Evolutionary conservation across 1,140 invertebrate species (phyloP).

Genomic region (Harlomillsia oculata): DNA sequence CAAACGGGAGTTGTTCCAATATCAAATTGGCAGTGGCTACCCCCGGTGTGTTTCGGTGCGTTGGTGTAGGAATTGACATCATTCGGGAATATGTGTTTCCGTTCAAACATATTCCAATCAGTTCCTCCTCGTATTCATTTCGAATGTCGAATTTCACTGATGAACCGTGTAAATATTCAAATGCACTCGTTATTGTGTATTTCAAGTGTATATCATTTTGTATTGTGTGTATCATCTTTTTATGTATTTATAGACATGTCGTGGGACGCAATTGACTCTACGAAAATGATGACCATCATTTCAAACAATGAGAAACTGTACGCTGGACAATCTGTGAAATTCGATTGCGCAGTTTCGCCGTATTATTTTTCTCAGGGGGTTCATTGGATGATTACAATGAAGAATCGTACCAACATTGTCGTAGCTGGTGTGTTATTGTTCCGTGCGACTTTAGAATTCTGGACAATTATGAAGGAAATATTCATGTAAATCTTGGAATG

Average conservation of each 20-base stretch:
- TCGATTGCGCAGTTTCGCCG: slow-evolving; percentile 6
- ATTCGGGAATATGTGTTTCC: slow-evolving; percentile 26
- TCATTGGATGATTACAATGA: slow-evolving; percentile 7
- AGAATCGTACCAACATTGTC: slow-evolving; percentile 7
- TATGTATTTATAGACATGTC: no score
- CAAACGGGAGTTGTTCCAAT: slow-evolving; percentile 13
- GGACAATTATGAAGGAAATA: not conserved
- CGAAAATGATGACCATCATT: slow-evolving; percentile 10
- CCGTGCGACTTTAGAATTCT: not conserved
- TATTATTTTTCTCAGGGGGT: slow-evolving; percentile 20
- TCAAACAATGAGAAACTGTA: slow-evolving; percentile 1
- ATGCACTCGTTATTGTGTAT: no score
- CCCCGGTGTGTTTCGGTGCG: slow-evolving; percentile 22
- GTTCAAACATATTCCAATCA: no score
- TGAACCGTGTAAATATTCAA: no score
- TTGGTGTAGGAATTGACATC: slow-evolving; percentile 23
- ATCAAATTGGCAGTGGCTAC: not conserved
- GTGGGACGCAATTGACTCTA: slow-evolving; percentile 12
- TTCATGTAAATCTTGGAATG: not conserved
- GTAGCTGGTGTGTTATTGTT: not conserved
- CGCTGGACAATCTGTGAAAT: not conserved
- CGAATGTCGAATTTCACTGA: no score
- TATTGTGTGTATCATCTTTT: no score
- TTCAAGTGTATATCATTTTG: no score
- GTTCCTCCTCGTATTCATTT: no score